Conservation (phyloP, 2,113 vertebrate species). For the Variabilichromis moorii region DNA sequence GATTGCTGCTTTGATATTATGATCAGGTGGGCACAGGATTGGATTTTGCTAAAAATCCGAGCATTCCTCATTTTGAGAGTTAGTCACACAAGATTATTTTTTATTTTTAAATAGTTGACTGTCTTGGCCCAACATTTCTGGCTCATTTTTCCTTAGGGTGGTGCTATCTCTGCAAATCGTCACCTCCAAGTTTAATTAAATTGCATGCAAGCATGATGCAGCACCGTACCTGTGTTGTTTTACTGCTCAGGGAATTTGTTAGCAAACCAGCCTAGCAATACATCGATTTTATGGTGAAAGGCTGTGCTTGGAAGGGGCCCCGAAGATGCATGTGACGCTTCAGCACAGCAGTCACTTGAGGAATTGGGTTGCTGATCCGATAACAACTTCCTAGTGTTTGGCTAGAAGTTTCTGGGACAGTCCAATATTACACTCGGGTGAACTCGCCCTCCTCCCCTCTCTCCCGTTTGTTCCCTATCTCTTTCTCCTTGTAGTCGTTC, state of each 20-base stretch:
- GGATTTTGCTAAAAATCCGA: neutral
- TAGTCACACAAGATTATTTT: neutral
- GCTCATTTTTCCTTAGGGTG: neutral
- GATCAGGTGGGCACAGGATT: neutral
- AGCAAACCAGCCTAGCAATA: conserved; percentile 37
- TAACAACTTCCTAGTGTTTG: conserved; percentile 53
- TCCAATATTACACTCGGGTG: conserved; percentile 59
- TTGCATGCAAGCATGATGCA: neutral
- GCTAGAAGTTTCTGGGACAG: conserved; percentile 59
- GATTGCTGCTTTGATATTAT: neutral
- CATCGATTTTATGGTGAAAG: conserved; percentile 20
- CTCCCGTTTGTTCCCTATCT: neutral
- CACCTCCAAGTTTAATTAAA: conserved; percentile 3
- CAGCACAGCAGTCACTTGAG: conserved; percentile 54
- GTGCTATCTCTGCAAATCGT: neutral
- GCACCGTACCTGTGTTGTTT: neutral
- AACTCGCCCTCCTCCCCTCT: conserved; percentile 4
- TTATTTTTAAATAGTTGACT: neutral
- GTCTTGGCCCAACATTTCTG: neutral
- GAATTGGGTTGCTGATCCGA: conserved; percentile 65
- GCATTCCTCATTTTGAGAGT: neutral
- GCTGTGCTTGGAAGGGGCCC: neutral
- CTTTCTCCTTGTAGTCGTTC: neutral
- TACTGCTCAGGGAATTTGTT: conserved; percentile 18
- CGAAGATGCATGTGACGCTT: conserved; percentile 55